Evolutionary conservation across 2,888 invertebrate species (phyloP).

Genomic region (Agrochola macilenta): DNA sequence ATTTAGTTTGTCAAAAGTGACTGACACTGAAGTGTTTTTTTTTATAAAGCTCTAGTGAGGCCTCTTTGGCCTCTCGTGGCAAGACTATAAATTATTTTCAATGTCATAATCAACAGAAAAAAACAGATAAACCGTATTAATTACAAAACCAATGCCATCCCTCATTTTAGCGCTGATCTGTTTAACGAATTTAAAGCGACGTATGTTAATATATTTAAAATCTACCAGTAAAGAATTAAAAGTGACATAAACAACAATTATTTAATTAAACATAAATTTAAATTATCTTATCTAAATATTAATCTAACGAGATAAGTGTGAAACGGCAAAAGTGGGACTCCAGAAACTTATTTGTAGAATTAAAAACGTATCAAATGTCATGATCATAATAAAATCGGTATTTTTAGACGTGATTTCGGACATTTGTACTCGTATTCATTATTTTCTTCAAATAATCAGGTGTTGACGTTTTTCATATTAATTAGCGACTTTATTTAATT

Average conservation of each 20-base stretch:
- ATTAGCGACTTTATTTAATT: conserved; percentile 20
- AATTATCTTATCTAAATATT: conserved; percentile 50
- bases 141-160: conserved; percentile 23
- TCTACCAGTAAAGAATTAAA: conserved; percentile 31
- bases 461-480: conserved; percentile 24
- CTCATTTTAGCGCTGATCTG: conserved; percentile 16
- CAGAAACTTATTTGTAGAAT: conserved; percentile 25
- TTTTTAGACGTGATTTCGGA: conserved; percentile 10
- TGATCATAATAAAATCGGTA: conserved; percentile 41
- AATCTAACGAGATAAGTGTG: conserved; percentile 42
- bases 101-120: conserved; percentile 14
- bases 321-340: conserved; percentile 15
- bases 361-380: conserved; percentile 52
- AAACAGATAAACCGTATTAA: background rate
- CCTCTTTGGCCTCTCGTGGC: too few species aligned
- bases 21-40: background rate
- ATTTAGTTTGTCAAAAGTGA: background rate
- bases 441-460: conserved; percentile 27
- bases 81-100: conserved; percentile 9
- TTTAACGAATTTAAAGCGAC: background rate
- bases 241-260: conserved; percentile 33
- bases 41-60: background rate
- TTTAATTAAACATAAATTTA: conserved; percentile 49
- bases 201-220: conserved; percentile 26
- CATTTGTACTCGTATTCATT: conserved; percentile 36